phyloP scores from a whole-genome alignment of 2,797 vertebrate species.

The Chaetophractus vellerosus region DNA sequence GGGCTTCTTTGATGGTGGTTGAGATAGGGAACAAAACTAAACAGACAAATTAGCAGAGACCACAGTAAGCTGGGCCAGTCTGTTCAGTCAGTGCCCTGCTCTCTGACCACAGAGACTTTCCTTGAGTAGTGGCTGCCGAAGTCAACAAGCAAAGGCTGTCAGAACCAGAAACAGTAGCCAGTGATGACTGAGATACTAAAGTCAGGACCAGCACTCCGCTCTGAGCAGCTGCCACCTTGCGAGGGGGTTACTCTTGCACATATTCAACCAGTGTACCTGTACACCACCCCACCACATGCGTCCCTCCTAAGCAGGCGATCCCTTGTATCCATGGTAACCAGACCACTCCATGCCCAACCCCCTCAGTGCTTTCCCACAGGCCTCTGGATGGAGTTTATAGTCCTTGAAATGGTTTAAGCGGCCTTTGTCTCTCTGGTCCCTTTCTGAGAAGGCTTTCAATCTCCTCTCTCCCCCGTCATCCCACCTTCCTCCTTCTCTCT shows the following conservation, averaged over 20 bases:
- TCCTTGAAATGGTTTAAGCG: background rate
- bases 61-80: background rate
- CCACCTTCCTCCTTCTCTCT: background rate
- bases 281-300: fast-evolving
- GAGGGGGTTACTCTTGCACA: no score
- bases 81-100: background rate
- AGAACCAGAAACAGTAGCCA: background rate
- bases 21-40: background rate
- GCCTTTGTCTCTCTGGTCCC: background rate
- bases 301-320: no score
- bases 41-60: background rate
- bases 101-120: background rate
- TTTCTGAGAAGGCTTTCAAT: background rate
- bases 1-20: background rate
- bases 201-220: background rate
- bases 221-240: background rate
- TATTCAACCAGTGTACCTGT: background rate
- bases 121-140: background rate
- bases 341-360: background rate
- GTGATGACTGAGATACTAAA: background rate
- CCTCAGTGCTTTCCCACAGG: background rate
- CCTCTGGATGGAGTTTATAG: background rate
- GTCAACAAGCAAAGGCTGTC: background rate
- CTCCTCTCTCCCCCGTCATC: background rate
- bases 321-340: background rate